These are phyloP conservation scores for Apotomis turbidana DNA, from an alignment of 2,888 invertebrate genomes.

Conservation along the genomic window DNA sequence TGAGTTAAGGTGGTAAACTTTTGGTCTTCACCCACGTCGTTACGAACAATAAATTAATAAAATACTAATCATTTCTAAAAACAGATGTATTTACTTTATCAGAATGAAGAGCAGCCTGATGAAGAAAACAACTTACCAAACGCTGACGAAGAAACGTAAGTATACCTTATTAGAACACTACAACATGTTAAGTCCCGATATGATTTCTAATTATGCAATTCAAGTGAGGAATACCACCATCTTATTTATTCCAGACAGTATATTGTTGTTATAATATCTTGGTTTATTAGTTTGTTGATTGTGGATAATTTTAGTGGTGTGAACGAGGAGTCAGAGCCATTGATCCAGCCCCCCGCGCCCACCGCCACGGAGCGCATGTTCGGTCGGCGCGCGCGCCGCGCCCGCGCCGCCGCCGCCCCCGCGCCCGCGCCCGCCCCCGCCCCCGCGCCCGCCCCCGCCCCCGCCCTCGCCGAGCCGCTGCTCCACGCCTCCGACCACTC, in stretches of 20 bases:
- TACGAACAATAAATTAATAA: too few species aligned
- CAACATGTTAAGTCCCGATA: too few species aligned
- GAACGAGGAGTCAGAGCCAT: conserved; percentile 51
- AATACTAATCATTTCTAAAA: conserved; percentile 27
- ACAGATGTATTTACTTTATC: conserved; percentile 4
- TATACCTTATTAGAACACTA: neutral
- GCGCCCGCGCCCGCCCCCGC: neutral
- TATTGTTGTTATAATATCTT: too few species aligned
- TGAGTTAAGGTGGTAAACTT: too few species aligned
- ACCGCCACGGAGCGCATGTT: conserved; percentile 33
- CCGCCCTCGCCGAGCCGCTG: conserved; percentile 26
- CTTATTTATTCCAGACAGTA: too few species aligned
- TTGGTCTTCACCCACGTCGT: neutral
- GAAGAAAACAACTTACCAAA: conserved; percentile 24
- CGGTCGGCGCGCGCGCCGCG: conserved; percentile 37
- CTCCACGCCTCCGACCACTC: conserved; percentile 66
- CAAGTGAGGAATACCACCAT: too few species aligned
- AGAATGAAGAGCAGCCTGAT: conserved; percentile 31
- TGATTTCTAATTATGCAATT: too few species aligned
- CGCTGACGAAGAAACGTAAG: conserved; percentile 29
- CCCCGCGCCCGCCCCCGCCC: conserved; percentile 20
- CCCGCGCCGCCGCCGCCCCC: conserved; percentile 39
- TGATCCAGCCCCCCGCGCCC: conserved; percentile 45
- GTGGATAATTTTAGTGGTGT: conserved; percentile 39
- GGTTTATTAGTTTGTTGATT: too few species aligned